Evolutionary conservation across 2,888 invertebrate species (phyloP), one percentile per base, ranked within the genome.

Genomic region (Psylliodes chrysocephalus): DNA sequence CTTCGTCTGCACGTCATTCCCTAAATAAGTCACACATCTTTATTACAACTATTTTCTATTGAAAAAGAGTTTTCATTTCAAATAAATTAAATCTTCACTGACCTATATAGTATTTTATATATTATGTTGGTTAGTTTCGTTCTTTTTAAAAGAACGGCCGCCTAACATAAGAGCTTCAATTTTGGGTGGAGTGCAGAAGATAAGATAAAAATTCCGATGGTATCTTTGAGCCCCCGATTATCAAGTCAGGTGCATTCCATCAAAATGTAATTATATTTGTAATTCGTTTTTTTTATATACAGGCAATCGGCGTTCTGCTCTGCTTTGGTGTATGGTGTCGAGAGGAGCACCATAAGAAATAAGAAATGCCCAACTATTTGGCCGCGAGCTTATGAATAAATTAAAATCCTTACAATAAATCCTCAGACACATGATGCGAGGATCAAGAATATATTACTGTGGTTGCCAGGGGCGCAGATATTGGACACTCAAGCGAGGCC

Each of bases 331-430:
- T 30, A 55, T 63, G 76, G 79, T 78, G 78, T 78, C 77, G 77
- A 54, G 77, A 69, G 73, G 77, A 71, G 73, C 72, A 74, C 70
- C 73, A 77, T 72, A 75, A 75, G 75, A n/a, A n/a, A n/a, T n/a
- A n/a, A n/a, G n/a, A 76, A 73, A 78, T 78, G 73, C 74, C 77
- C 73, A 73, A 76, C 77, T 75, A 77, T 78, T 77, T 74, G 72
- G 77, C 80, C 79, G 67, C 67, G 66, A 74, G 79, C 77, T 74
- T 68, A 75, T 77, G 81, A 79, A 81, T 80, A 81, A 80, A 81
- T 81, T 81, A 80, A 81, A 81, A 79, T 79, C 78, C 75, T 75
- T 73, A 80, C 80, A 79, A 81, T 81, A 81, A 81, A 81, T 81
- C 79, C 78, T 81, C 77, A 61, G 76, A 77, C 78, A 76, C 71